These are phyloP conservation scores for Urocyon cinereoargenteus DNA, from an alignment of 2,797 vertebrate species.

Conservation along the genomic window DNA sequence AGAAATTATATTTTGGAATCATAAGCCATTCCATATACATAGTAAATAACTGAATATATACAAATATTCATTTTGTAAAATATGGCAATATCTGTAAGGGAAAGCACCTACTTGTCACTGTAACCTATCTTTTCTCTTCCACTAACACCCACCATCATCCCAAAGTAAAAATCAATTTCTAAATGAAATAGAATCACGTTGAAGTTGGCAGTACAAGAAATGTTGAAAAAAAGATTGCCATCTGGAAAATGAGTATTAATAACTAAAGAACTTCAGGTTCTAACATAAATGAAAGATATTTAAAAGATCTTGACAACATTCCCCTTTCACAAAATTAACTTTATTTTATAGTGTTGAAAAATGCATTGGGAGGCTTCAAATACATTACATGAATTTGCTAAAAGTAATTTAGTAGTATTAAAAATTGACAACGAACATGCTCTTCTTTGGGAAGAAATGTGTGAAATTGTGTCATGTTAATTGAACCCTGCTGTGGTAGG, in stretches of 20 bases:
- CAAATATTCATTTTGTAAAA: not conserved
- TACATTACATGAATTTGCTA: slow-evolving; percentile 27
- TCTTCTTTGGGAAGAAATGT: slow-evolving; percentile 64
- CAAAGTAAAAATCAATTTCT: slow-evolving; percentile 70
- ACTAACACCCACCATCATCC: slow-evolving; percentile 25
- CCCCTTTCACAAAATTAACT: slow-evolving; percentile 43
- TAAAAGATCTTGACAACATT: slow-evolving; percentile 47
- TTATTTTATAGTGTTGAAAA: slow-evolving; percentile 18
- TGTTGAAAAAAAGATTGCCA: slow-evolving; percentile 70
- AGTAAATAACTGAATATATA: not conserved
- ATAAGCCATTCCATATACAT: not conserved
- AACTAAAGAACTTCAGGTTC: slow-evolving; percentile 75
- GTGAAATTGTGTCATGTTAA: slow-evolving; percentile 45
- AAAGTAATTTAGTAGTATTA: slow-evolving; percentile 61
- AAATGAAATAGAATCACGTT: slow-evolving; percentile 58
- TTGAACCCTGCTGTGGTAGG: slow-evolving; percentile 16
- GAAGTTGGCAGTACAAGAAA: slow-evolving; percentile 66
- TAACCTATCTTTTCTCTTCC: slow-evolving; percentile 31
- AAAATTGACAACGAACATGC: slow-evolving; percentile 51
- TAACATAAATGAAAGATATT: slow-evolving; percentile 65
- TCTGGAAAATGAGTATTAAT: slow-evolving; percentile 79
- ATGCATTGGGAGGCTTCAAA: slow-evolving; percentile 2
- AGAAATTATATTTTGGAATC: not conserved
- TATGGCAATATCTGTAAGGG: not conserved
- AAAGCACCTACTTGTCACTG: not conserved